These are phyloP conservation scores for Solenopsis invicta DNA, from an alignment of 1,140 invertebrate genomes.

Conservation along the genomic window DNA sequence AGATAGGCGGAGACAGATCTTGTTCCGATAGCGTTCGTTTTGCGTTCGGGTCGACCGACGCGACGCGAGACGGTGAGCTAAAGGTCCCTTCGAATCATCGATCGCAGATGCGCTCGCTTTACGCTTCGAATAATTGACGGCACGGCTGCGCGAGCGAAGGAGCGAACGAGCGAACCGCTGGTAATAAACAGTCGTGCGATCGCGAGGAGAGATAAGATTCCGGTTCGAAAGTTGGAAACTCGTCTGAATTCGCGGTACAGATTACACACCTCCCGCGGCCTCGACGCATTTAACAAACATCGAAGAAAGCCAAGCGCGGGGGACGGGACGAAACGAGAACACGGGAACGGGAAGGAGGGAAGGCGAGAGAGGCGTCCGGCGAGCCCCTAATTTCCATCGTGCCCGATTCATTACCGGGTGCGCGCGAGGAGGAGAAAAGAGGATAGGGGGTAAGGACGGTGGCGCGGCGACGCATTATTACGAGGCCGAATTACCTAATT, in stretches of 20 bases:
- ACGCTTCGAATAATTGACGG: slow-evolving; percentile 59
- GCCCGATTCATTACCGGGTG: slow-evolving; percentile 76
- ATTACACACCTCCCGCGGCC: slow-evolving; percentile 61
- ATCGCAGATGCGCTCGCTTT: slow-evolving; percentile 64
- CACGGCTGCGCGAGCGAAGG: slow-evolving; percentile 56
- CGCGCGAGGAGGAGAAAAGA: slow-evolving; percentile 73
- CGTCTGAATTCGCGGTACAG: slow-evolving; percentile 44
- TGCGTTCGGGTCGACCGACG: slow-evolving; percentile 23
- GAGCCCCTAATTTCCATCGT: slow-evolving; percentile 78
- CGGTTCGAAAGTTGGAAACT: slow-evolving; percentile 63
- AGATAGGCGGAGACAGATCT: slow-evolving; percentile 56
- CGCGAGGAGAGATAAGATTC: slow-evolving; percentile 57
- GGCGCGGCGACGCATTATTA: slow-evolving; percentile 84
- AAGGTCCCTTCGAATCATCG: slow-evolving; percentile 55
- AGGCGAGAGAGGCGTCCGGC: slow-evolving; percentile 70
- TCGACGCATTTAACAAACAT: slow-evolving; percentile 75
- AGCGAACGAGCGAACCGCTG: slow-evolving; percentile 53
- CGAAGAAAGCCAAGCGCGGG: slow-evolving; percentile 45
- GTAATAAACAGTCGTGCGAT: slow-evolving; percentile 62
- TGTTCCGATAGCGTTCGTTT: slow-evolving; percentile 56
- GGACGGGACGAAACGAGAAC: slow-evolving; percentile 28
- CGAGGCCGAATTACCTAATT: slow-evolving; percentile 87
- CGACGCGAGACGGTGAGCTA: slow-evolving; percentile 36
- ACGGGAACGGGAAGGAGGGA: slow-evolving; percentile 30
- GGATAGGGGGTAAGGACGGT: slow-evolving; percentile 68